Percentiles rank a stretch among this genome's conserved stretches.
Evolutionary conservation across 2,797 vertebrate species (phyloP).

Genomic region (Mionectes olivaceus): DNA sequence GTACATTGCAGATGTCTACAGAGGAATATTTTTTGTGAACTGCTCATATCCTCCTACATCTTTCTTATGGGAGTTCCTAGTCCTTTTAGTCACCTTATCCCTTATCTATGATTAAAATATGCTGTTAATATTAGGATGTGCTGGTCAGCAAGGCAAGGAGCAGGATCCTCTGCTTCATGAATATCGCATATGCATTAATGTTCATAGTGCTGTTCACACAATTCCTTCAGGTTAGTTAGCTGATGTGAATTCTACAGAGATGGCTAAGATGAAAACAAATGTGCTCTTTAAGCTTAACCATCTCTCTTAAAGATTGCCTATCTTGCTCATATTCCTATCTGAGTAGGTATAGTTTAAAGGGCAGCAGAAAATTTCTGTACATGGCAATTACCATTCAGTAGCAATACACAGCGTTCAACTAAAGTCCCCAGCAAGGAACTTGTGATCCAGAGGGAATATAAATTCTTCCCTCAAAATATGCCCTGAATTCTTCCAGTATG

Average conservation of each 20-base stretch:
- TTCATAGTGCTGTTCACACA: neutral
- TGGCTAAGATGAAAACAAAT: conserved; percentile 24
- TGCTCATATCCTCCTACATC: neutral
- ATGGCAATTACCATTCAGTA: conserved; percentile 8
- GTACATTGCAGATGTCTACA: neutral
- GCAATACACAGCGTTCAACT: neutral
- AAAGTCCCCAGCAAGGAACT: neutral
- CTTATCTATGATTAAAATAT: neutral
- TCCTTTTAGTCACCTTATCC: neutral
- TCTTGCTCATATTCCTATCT: neutral
- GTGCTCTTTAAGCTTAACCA: conserved; percentile 12
- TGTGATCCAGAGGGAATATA: neutral
- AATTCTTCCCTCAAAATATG: neutral
- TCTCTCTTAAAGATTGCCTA: conserved; percentile 25
- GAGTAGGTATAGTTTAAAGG: conserved; percentile 15
- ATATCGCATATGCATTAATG: conserved; percentile 10
- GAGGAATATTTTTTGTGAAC: neutral
- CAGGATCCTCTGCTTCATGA: neutral
- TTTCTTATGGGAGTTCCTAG: neutral
- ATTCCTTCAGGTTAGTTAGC: conserved; percentile 5
- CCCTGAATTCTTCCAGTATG: neutral
- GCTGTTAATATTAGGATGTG: neutral
- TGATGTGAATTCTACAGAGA: neutral
- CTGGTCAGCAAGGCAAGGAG: conserved; percentile 42
- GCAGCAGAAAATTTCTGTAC: neutral